Conservation (phyloP, 2,797 vertebrate species). For the Alcedo quadribrachys region DNA sequence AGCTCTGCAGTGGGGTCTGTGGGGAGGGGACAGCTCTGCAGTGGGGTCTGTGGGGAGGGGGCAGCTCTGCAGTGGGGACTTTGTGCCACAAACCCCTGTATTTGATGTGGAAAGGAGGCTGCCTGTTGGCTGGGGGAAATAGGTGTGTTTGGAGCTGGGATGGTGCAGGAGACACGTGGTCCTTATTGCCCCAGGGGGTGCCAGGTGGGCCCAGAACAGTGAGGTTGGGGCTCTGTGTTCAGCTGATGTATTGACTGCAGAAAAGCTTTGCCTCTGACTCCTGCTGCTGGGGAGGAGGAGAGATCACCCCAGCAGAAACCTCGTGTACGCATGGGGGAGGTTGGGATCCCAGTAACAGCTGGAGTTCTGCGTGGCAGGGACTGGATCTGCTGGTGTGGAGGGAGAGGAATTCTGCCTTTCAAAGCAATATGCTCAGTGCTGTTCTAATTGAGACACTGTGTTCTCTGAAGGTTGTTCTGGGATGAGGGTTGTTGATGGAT, state of each 20-base stretch:
- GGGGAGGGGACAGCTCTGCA: neutral
- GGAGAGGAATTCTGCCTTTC: neutral
- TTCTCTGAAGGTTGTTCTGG: neutral
- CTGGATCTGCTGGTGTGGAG: neutral
- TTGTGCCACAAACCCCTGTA: too few species aligned
- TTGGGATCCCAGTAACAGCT: neutral
- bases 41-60: neutral
- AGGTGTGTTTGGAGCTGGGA: neutral
- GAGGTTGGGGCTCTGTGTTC: neutral
- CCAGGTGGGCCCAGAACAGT: too few species aligned
- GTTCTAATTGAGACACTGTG: neutral
- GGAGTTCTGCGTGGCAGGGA: neutral
- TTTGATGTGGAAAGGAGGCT: too few species aligned
- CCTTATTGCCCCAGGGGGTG: too few species aligned
- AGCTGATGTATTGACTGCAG: rapidly evolving
- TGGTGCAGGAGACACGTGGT: too few species aligned
- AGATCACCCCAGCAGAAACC: neutral
- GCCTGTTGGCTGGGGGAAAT: neutral
- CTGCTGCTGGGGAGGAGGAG: neutral
- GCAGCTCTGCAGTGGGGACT: neutral
- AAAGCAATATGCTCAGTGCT: neutral
- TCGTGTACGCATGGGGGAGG: rapidly evolving
- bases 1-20: neutral
- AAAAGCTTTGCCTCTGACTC: neutral
- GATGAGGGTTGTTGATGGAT: neutral